These are phyloP conservation scores for Ptilorrhoa leucosticta DNA, from an alignment of 2,113 vertebrate species.

Conservation along the genomic window DNA sequence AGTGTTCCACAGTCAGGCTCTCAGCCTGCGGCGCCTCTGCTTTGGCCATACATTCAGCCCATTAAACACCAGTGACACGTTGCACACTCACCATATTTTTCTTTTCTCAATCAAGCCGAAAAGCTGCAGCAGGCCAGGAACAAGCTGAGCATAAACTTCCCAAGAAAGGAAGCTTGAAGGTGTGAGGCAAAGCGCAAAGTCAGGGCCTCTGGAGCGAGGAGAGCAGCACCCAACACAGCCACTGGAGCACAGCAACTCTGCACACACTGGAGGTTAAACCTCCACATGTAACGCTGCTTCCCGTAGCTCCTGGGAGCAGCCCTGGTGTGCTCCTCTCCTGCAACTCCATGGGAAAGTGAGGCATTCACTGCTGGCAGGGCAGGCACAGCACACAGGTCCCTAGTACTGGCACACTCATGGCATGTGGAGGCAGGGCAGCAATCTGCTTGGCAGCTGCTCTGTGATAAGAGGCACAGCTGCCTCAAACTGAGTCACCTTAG, in stretches of 20 bases:
- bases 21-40: background rate
- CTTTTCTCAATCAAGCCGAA: background rate
- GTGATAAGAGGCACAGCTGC: background rate
- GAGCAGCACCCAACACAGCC: background rate
- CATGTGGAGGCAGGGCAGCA: background rate
- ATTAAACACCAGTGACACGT: background rate
- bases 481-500: background rate
- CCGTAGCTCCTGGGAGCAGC: background rate
- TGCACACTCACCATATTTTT: background rate
- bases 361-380: background rate
- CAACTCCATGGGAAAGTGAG: background rate
- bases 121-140: background rate
- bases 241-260: background rate
- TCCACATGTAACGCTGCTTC: accelerated
- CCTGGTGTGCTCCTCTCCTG: background rate
- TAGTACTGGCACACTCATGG: background rate
- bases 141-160: background rate
- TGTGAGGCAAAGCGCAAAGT: background rate
- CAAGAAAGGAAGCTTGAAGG: background rate
- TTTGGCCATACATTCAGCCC: background rate
- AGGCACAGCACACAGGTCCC: background rate
- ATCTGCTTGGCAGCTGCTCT: background rate
- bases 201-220: background rate
- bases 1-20: background rate
- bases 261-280: background rate